Percentiles rank a stretch among this genome's conserved stretches.
Evolutionary conservation across 2,888 invertebrate species (phyloP).

Genomic region (Scaptodrosophila latifasciaeformis): DNA sequence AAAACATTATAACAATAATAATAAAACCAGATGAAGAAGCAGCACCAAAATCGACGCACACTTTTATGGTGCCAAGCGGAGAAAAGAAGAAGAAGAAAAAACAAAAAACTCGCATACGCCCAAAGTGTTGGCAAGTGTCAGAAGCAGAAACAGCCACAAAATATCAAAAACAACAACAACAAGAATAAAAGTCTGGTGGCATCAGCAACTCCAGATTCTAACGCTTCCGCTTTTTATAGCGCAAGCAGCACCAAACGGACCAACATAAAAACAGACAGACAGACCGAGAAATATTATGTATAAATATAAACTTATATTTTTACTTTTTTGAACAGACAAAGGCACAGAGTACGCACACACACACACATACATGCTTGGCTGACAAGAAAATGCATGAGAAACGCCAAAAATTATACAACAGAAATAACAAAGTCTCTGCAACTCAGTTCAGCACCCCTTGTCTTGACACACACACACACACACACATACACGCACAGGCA

Average conservation of each 20-base stretch:
- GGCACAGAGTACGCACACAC: constrained; percentile 1
- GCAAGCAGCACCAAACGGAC: constrained; percentile 17
- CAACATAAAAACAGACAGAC: constrained; percentile 21
- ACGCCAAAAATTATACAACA: constrained; percentile 36
- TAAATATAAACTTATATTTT: constrained; percentile 69
- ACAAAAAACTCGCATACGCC: constrained; percentile 42
- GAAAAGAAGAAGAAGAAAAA: constrained; percentile 26
- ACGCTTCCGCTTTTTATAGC: constrained; percentile 66
- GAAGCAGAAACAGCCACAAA: constrained; percentile 55
- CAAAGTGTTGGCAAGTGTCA: constrained; percentile 69
- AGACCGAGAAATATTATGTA: constrained; percentile 61
- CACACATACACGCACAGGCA: constrained; percentile 21
- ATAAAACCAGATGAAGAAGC: constrained; percentile 53
- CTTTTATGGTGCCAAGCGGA: constrained; percentile 47
- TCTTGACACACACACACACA: constrained; percentile 38
- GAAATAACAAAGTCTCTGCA: constrained; percentile 38
- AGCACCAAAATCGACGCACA: constrained; percentile 19
- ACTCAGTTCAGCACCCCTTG: constrained; percentile 21
- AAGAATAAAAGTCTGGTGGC: too few relatives aligned
- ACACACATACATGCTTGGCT: constrained; percentile 23
- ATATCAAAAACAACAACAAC: not conserved
- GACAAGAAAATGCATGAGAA: constrained; percentile 33
- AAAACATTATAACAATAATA: constrained; percentile 64
- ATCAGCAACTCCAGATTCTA: constrained; percentile 37
- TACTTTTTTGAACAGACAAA: constrained; percentile 50